phyloP scores from a whole-genome alignment of 92 coral and sea anemone species.

The Phymanthus crucifer region DNA sequence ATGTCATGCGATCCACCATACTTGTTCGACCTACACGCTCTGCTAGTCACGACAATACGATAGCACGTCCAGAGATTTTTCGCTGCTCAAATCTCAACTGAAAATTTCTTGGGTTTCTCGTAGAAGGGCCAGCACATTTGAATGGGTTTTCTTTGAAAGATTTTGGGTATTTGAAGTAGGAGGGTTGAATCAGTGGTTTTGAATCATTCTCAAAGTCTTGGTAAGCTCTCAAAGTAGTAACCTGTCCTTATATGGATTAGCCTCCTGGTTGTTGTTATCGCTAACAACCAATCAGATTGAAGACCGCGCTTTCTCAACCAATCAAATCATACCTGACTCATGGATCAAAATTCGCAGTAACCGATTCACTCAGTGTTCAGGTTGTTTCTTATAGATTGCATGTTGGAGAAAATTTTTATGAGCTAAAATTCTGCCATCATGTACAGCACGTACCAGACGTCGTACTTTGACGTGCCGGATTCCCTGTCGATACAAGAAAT shows the following conservation, averaged over 20 bases:
- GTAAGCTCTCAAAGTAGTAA: slow-evolving; percentile 99
- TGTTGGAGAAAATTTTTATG: slow-evolving; percentile 60
- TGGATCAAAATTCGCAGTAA: slow-evolving; percentile 95
- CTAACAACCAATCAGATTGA: slow-evolving; percentile 78
- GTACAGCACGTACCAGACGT: slow-evolving; percentile 75
- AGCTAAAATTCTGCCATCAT: slow-evolving; percentile 50
- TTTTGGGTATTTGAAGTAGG: slow-evolving; percentile 36
- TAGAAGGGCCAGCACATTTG: background rate
- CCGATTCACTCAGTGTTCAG: slow-evolving; percentile 84
- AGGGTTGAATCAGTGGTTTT: slow-evolving; percentile 54
- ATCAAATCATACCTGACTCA: slow-evolving; percentile 65
- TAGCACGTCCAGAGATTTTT: background rate
- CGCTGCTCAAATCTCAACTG: background rate
- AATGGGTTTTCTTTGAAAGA: background rate
- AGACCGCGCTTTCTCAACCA: slow-evolving; percentile 75
- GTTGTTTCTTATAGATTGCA: slow-evolving; percentile 15
- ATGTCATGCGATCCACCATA: slow-evolving; percentile 26
- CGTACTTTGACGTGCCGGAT: slow-evolving; percentile 76
- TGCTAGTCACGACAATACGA: slow-evolving; percentile 37
- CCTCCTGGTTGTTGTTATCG: slow-evolving; percentile 90
- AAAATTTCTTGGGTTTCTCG: background rate
- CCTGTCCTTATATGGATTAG: slow-evolving; percentile 92
- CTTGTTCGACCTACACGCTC: slow-evolving; percentile 18
- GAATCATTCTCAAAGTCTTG: slow-evolving; percentile 90
- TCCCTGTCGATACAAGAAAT: slow-evolving; percentile 89